These are phyloP conservation scores for Phyllotis vaccarum DNA, from an alignment of 2,797 vertebrate species.

Conservation along the genomic window DNA sequence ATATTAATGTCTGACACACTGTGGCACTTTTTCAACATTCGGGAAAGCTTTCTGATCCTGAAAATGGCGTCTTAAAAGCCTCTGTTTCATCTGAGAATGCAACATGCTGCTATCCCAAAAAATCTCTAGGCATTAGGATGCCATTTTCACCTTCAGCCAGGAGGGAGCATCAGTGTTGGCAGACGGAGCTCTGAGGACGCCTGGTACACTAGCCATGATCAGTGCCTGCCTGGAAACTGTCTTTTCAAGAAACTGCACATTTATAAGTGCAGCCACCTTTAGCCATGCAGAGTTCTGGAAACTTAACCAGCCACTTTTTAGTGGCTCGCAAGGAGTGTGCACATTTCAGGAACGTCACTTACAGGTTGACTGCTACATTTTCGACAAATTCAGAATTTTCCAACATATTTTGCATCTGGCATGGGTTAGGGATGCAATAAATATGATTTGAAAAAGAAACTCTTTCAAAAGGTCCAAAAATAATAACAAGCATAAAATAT, in stretches of 20 bases:
- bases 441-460: background rate
- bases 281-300: background rate
- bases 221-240: background rate
- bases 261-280: background rate
- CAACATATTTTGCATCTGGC: background rate
- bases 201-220: background rate
- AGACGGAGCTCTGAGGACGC: background rate
- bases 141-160: background rate
- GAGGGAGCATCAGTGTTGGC: slow-evolving; percentile 14
- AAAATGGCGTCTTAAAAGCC: slow-evolving; percentile 71
- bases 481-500: slow-evolving; percentile 28
- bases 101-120: slow-evolving; percentile 11
- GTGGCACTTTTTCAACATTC: slow-evolving; percentile 16
- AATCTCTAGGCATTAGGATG: slow-evolving; percentile 44
- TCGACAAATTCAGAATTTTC: slow-evolving; percentile 20
- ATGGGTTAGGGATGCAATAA: background rate
- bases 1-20: slow-evolving; percentile 52
- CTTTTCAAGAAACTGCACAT: slow-evolving; percentile 25
- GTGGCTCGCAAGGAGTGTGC: background rate
- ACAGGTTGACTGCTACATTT: background rate
- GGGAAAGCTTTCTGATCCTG: slow-evolving; percentile 53
- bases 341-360: background rate
- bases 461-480: slow-evolving; percentile 16
- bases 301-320: background rate
- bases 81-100: slow-evolving; percentile 47